These are phyloP conservation scores for Leptatherina wallacei DNA, from an alignment of 2,797 vertebrate genomes.

Conservation along the genomic window DNA sequence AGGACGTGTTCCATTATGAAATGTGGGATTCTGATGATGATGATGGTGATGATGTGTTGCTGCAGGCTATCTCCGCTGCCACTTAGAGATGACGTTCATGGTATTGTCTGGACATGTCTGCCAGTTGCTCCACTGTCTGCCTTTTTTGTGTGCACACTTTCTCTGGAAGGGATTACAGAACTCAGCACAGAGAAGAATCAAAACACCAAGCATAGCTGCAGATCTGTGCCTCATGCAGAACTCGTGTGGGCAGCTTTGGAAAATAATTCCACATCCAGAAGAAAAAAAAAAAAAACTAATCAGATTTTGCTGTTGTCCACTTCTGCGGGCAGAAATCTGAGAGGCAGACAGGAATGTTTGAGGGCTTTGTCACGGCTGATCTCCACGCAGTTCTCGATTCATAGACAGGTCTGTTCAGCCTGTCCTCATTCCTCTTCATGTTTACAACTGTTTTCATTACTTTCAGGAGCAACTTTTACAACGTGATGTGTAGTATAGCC, in stretches of 20 bases:
- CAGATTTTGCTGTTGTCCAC: slow-evolving; percentile 61
- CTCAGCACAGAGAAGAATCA: slow-evolving; percentile 59
- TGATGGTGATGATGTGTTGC: slow-evolving; percentile 62
- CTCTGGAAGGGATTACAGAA: slow-evolving; percentile 68
- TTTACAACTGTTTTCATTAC: slow-evolving; percentile 56
- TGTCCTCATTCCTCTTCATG: slow-evolving; percentile 71
- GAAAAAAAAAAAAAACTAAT: not conserved
- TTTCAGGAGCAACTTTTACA: slow-evolving; percentile 29
- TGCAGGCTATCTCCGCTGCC: slow-evolving; percentile 57
- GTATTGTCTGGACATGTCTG: slow-evolving; percentile 75
- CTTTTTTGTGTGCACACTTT: slow-evolving; percentile 39
- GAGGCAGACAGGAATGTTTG: slow-evolving; percentile 71
- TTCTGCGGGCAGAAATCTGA: slow-evolving; percentile 76
- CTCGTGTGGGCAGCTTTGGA: slow-evolving; percentile 68
- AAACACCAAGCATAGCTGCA: slow-evolving; percentile 64
- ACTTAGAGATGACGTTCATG: slow-evolving; percentile 51
- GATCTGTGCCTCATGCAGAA: slow-evolving; percentile 63
- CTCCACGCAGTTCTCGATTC: slow-evolving; percentile 48
- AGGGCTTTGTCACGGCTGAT: slow-evolving; percentile 69
- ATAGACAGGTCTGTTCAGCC: slow-evolving; percentile 77
- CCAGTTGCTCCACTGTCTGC: slow-evolving; percentile 61
- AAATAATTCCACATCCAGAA: slow-evolving; percentile 58
- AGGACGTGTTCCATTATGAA: slow-evolving; percentile 54
- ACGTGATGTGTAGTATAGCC: slow-evolving; percentile 38
- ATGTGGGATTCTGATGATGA: slow-evolving; percentile 54